Evolutionary conservation across 2,797 vertebrate species (phyloP), one percentile per base, ranked within the genome.

Genomic region (Falco peregrinus): DNA sequence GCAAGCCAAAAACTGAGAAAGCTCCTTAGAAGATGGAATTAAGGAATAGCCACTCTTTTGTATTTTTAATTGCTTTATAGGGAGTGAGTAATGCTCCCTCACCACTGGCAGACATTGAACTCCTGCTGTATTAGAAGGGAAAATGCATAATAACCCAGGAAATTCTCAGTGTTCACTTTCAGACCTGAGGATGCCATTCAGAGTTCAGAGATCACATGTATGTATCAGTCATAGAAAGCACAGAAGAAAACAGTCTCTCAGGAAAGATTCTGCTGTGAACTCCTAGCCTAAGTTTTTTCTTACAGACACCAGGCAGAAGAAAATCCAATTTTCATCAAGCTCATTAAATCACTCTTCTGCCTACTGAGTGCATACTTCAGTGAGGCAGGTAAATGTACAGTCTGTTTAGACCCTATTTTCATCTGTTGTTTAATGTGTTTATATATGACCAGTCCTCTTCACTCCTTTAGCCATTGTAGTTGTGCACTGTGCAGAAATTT

Each of bases 291-390:
- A 76, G 35, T 13, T 64, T 90, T 74, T 50, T 86, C 80, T 78
- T 28, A n/a, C 86, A 64, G 48, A 70, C 37, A 9, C 64, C 83
- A 93, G 53, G 64, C 68, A 77, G 48, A 81, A 79, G 63, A 20
- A 82, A 96, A 95, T 64, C n/a, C 26, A 63, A 29, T 77, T 85
- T 89, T 95, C 70, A 90, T 59, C 91, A 90, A 78, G 39, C 61
- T 84, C 53, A 70, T 90, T 64, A 88, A 84, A 25, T 29, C 65
- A 63, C 35, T 51, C 35, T 60, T 69, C 47, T 86, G 31, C 64
- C 56, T 84, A 39, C 64, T 70, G 73, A 90, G 68, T 15, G 35
- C 33, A 26, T 43, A 63, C 50, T 91, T 64, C 70, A 88, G 83
- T 9, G 28, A 81, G 84, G 67, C 67, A 88, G 74, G 84, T 71